phyloP scores from a whole-genome alignment of 2,888 invertebrate species.

The Drosophila anomelani region DNA sequence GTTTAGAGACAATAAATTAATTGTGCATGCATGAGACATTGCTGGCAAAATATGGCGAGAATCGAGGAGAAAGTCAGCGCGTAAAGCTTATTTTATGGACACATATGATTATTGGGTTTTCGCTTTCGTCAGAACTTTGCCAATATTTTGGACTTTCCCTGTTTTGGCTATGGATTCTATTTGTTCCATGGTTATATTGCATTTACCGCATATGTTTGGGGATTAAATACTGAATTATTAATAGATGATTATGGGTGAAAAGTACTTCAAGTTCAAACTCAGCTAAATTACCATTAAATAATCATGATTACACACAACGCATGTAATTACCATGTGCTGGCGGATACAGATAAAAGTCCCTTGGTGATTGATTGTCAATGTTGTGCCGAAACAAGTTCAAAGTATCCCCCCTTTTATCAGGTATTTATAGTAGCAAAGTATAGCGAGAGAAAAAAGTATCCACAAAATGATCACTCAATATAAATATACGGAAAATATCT shows the following conservation, averaged over 20 bases:
- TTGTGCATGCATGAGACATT: neutral
- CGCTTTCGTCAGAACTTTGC: neutral
- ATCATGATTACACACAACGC: neutral
- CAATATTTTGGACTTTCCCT: neutral
- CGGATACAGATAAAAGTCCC: neutral
- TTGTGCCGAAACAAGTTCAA: neutral
- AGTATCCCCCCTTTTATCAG: neutral
- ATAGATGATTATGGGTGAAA: neutral
- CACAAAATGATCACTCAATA: neutral
- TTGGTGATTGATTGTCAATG: constrained; percentile 4
- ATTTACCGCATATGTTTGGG: neutral
- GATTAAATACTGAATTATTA: too few relatives aligned
- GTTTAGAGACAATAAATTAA: constrained; percentile 3
- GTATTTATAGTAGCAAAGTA: neutral
- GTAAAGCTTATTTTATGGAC: neutral
- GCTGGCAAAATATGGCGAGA: neutral
- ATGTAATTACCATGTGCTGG: neutral
- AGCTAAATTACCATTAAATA: neutral
- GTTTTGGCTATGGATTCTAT: too few relatives aligned
- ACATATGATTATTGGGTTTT: neutral
- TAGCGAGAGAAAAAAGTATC: neutral
- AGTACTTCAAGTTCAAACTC: constrained; percentile 1
- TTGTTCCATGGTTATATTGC: neutral
- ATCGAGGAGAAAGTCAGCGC: neutral
- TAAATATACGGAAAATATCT: neutral